These are phyloP conservation scores for Anadara kagoshimensis DNA, from an alignment of 1,140 invertebrate genomes.

Conservation along the genomic window DNA sequence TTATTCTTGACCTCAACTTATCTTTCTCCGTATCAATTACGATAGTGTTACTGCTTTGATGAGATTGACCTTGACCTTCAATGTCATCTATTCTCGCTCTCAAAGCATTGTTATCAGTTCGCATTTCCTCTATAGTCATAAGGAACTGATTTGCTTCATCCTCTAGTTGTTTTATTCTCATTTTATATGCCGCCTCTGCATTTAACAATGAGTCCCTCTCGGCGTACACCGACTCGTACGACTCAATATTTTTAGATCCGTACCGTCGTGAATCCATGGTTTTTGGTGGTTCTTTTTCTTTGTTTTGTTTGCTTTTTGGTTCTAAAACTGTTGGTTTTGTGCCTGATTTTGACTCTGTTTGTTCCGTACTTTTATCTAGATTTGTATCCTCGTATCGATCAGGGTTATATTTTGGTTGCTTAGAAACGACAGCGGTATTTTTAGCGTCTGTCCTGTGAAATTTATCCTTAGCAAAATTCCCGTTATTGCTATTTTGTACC, in stretches of 20 bases:
- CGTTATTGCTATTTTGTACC: too few species aligned
- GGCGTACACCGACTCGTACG: conserved; percentile 47
- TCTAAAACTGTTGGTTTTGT: too few species aligned
- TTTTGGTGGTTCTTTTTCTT: too few species aligned
- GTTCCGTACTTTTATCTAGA: too few species aligned
- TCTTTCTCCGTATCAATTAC: conserved; percentile 33
- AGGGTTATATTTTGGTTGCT: too few species aligned
- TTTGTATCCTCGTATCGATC: too few species aligned
- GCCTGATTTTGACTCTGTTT: too few species aligned
- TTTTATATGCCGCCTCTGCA: conserved; percentile 48
- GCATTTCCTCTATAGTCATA: conserved; percentile 48
- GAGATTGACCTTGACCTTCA: conserved; percentile 22
- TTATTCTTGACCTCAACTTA: conserved; percentile 21
- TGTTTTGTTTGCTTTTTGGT: too few species aligned
- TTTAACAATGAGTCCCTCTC: conserved; percentile 47
- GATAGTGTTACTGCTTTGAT: conserved; percentile 31
- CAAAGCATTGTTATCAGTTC: conserved; percentile 44
- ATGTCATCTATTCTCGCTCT: conserved; percentile 37
- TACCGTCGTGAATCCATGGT: too few species aligned
- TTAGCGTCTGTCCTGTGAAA: too few species aligned
- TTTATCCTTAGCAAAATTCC: too few species aligned
- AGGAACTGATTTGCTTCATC: conserved; percentile 53
- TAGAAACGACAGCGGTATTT: too few species aligned
- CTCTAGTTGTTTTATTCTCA: conserved; percentile 52
- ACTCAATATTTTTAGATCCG: conserved; percentile 19